phyloP scores from a whole-genome alignment of 2,888 invertebrate species.

The Conomelus anceps region DNA sequence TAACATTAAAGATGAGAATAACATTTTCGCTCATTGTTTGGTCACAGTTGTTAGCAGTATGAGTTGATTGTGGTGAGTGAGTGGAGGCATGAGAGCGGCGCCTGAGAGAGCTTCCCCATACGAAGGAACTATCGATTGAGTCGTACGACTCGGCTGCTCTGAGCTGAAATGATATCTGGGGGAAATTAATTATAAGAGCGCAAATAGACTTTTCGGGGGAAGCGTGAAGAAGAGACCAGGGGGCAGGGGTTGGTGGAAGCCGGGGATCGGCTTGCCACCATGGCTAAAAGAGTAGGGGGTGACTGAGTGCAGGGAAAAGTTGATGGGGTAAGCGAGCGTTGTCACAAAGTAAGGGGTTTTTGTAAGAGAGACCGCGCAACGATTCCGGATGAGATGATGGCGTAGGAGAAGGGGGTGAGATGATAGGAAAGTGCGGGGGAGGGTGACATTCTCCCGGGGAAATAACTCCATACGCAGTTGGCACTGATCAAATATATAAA shows the following conservation, averaged over 20 bases:
- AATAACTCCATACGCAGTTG: slow-evolving; percentile 13
- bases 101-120: not conserved
- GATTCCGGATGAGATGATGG: slow-evolving; percentile 1
- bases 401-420: not conserved
- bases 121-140: not conserved
- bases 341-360: not conserved
- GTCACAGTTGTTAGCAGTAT: not conserved
- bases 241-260: not conserved
- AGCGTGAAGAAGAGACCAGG: not conserved
- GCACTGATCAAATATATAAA: slow-evolving; percentile 25
- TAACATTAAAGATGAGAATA: too few species aligned
- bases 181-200: not conserved
- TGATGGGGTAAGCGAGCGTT: not conserved
- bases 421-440: not conserved
- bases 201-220: not conserved
- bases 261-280: not conserved
- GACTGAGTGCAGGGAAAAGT: not conserved
- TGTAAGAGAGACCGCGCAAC: not conserved
- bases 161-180: not conserved
- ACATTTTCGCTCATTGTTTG: not conserved
- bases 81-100: not conserved
- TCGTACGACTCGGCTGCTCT: not conserved
- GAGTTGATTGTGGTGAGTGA: not conserved
- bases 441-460: slow-evolving; percentile 2
- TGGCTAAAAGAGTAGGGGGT: not conserved